These are phyloP conservation scores for Megalurothrips usitatus DNA, from an alignment of 2,888 invertebrate genomes.

Conservation along the genomic window DNA sequence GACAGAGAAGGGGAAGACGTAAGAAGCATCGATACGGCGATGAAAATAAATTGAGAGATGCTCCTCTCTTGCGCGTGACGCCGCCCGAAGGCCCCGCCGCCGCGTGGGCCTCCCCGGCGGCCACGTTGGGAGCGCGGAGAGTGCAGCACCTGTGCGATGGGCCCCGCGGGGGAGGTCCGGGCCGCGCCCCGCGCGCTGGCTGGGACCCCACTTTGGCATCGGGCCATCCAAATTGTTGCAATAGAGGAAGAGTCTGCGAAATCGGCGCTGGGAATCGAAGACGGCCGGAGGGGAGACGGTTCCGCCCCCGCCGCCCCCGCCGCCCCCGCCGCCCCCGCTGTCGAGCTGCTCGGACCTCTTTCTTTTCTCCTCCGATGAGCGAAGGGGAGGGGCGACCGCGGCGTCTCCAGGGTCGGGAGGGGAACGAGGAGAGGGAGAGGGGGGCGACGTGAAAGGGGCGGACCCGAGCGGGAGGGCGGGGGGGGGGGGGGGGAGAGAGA, in stretches of 20 bases:
- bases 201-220: not conserved
- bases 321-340: not conserved
- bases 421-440: not conserved
- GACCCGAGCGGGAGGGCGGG: not conserved
- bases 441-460: not conserved
- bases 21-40: too few species aligned
- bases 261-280: not conserved
- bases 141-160: not conserved
- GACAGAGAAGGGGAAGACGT: too few species aligned
- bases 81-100: not conserved
- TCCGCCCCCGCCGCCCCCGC: not conserved
- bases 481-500: not conserved
- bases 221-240: constrained; percentile 26
- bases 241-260: not conserved
- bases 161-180: not conserved
- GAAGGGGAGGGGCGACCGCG: not conserved
- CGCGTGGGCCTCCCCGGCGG: too few species aligned
- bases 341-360: not conserved
- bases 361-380: not conserved
- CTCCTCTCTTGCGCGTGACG: too few species aligned
- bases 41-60: too few species aligned
- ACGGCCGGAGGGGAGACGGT: not conserved
- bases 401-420: not conserved
- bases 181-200: not conserved
- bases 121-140: too few species aligned